Conservation (phyloP, 2,797 vertebrate genomes). For the Todus mexicanus region DNA sequence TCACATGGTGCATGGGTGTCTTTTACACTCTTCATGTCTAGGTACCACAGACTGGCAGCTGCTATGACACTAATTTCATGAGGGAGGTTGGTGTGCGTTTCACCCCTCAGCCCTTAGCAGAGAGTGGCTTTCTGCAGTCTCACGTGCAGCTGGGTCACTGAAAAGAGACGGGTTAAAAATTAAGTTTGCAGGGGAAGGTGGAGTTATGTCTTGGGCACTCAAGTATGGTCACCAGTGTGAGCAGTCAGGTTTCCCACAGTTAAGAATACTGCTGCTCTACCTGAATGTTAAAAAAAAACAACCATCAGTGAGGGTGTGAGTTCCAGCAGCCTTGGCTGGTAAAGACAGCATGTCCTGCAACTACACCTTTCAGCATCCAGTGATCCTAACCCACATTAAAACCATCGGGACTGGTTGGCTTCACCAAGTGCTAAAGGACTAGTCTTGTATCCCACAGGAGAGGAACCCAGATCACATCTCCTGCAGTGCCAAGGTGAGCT, state of each 20-base stretch:
- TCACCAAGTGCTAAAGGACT: not conserved
- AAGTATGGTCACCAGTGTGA: not conserved
- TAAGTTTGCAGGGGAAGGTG: not conserved
- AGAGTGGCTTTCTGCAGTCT: not conserved
- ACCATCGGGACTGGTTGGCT: not conserved
- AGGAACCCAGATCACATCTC: not conserved
- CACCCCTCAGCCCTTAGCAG: not conserved
- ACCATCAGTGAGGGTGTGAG: not conserved
- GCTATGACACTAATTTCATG: not conserved
- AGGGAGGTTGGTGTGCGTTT: not conserved
- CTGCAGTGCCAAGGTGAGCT: not conserved
- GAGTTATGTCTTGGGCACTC: not conserved
- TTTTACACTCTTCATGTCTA: fast-evolving
- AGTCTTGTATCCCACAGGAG: not conserved
- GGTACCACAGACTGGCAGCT: not conserved
- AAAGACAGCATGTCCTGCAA: not conserved
- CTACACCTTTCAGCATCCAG: not conserved
- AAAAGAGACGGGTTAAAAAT: not conserved
- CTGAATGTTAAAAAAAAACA: not conserved
- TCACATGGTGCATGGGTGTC: fast-evolving
- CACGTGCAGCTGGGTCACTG: not conserved
- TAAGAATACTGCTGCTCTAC: not conserved
- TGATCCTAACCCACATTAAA: not conserved
- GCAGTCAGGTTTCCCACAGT: not conserved
- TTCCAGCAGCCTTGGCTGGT: not conserved